These are phyloP conservation scores for Drosophila nikananu DNA, from an alignment of 1,140 invertebrate species.

Conservation along the genomic window DNA sequence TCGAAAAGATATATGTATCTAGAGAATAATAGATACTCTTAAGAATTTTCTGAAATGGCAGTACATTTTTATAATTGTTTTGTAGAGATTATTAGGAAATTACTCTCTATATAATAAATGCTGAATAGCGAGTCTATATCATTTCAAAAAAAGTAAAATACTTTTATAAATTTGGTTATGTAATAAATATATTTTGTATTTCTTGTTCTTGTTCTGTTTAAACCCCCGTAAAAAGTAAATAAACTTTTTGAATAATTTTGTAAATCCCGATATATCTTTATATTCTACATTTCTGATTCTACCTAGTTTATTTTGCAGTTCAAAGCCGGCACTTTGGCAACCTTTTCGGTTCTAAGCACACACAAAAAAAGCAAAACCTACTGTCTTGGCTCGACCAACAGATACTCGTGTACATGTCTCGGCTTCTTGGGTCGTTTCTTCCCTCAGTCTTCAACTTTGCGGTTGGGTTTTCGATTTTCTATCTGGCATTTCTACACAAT, in stretches of 20 bases:
- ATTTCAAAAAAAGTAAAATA: too few species aligned
- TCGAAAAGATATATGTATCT: neutral
- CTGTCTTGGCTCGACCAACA: slow-evolving; percentile 17
- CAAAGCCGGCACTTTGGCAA: neutral
- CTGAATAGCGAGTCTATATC: too few species aligned
- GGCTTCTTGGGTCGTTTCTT: slow-evolving; percentile 23
- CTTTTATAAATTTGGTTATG: too few species aligned
- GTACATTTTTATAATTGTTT: too few species aligned
- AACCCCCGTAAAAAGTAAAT: too few species aligned
- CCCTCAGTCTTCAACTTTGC: slow-evolving; percentile 33
- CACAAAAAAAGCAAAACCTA: neutral
- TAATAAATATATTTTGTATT: too few species aligned
- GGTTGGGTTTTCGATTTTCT: slow-evolving; percentile 44
- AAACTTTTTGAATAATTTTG: neutral
- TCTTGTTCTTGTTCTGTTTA: too few species aligned
- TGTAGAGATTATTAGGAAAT: too few species aligned
- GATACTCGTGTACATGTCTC: slow-evolving; percentile 23
- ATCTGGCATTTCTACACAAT: slow-evolving; percentile 44
- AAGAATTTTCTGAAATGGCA: neutral
- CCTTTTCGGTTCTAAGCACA: neutral
- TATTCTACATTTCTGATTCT: neutral
- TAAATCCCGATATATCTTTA: neutral
- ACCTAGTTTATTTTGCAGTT: neutral
- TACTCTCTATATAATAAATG: too few species aligned
- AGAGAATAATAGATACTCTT: neutral